A percentile compares a stretch with the other conserved stretches of the same genome.
Conservation (phyloP, 30 jellyfish, hydroid and myxozoan species). For the Turritopsis dohrnii region DNA sequence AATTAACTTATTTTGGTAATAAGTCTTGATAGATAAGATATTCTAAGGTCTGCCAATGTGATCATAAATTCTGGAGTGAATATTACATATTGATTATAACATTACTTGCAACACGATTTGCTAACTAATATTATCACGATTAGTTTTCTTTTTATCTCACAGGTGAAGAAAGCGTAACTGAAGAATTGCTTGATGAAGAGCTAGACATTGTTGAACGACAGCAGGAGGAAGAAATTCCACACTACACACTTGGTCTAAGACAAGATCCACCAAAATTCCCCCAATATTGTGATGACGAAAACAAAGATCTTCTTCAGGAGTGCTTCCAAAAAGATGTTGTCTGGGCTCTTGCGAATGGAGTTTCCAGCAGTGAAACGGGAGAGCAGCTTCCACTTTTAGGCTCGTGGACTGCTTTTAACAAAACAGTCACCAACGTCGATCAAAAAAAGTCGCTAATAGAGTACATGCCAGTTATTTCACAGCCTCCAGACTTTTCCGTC, state of each 20-base stretch:
- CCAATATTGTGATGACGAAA: constrained; percentile 1
- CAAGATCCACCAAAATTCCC: constrained; percentile 34
- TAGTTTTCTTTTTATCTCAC: too few species aligned
- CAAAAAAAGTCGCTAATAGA: not conserved
- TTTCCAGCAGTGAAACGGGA: too few species aligned
- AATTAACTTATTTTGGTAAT: too few species aligned
- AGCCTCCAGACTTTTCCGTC: not conserved
- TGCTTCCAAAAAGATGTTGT: not conserved
- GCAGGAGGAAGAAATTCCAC: constrained; percentile 23
- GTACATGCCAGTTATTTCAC: not conserved
- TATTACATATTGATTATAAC: too few species aligned
- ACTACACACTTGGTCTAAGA: constrained; percentile 27
- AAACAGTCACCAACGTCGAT: too few species aligned
- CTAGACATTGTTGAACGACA: constrained; percentile 16
- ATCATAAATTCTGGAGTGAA: too few species aligned
- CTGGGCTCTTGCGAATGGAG: not conserved
- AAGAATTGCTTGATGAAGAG: constrained; percentile 33
- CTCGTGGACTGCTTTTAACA: not conserved
- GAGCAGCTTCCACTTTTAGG: not conserved
- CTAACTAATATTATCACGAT: too few species aligned
- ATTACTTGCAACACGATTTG: too few species aligned
- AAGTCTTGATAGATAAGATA: too few species aligned
- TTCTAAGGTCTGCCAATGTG: too few species aligned
- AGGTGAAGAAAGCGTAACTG: too few species aligned
- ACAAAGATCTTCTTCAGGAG: not conserved